Base-by-base conservation (phyloP, 2,888 invertebrate genomes). In the Anticlea derivata region DNA sequence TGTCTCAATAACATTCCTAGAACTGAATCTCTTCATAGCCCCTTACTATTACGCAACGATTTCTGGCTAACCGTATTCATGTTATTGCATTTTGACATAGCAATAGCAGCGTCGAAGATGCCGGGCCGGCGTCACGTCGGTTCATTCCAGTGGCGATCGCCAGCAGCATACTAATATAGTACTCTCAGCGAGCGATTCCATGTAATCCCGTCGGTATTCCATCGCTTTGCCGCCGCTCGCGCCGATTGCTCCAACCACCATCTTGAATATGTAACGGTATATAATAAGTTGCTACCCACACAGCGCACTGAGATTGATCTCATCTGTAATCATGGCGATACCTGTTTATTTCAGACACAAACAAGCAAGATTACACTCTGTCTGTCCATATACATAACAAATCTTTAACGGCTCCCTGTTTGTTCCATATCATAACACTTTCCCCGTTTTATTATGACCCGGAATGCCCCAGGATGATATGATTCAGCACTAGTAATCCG, bases 81-180 rank as follows among this genome's bases (percentile, higher is more conserved):
- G 74, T 71, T 82, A 80, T 79, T 84, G 78, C 82, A 81, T 78
- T 83, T 82, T 80, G 83, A 81, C 75, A 78, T 77, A 73, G 78
- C 73, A 70, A 66, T 78, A 73, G 78, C 73, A 70, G 65, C 73
- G 66, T 63, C 64, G 71, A 71, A 69, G 74, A 72, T 70, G 73
- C 69, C 71, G 68, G 39, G 61, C 69, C 65, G 69, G 72, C 79
- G 75, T 85, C 85, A 86, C 86, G 83, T 85, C 83, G 77, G 72
- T 78, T 86, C 86, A 89, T 88, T 87, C 86, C 88, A 79, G 77
- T 71, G 80, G 83, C 73, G 79, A 74, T 78, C 82, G 80, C 73
- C 71, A 69, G 59, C 70, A 73, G 89, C 87, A 89, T 89, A 87
- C 87, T 88, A 88, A 89, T 88, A 83, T 49, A n/a, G n/a, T n/a